Evolutionary conservation across 2,888 invertebrate genomes (phyloP), one percentile per base, ranked within the genome.

Genomic region (Lasius fuliginosus): DNA sequence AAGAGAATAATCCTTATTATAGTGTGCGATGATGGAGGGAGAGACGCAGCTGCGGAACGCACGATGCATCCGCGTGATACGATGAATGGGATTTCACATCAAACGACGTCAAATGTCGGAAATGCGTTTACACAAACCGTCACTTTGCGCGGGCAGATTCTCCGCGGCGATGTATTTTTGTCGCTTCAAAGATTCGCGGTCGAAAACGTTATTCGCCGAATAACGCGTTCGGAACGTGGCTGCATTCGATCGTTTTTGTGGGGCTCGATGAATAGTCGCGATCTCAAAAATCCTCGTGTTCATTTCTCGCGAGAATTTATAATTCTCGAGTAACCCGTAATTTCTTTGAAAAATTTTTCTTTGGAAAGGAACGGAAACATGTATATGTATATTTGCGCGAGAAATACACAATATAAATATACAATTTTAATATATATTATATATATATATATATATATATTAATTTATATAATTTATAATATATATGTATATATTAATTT

Each of bases 91-190:
- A 40, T 69, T 23, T 23, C 68, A 86, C 86, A 85, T 86, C 86
- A 86, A 86, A 86, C 75, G 53, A 36, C 85, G 60, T 86, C 86
- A 86, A 77, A 82, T 58, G 86, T 86, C 86, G 65, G 71, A 71
- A 65, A 56, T 81, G 58, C 68, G 82, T 86, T 84, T 86, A 86
- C 86, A 76, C 65, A 64, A 74, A 60, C 67, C 69, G 23, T 74
- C 64, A 79, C 40, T 84, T 56, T 42, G 49, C 42, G n/a, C 42
- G 23, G n/a, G 23, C 42, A 30, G 33, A 23, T 69, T 69, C 69
- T 30, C 40, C 46, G 58, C 8, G 18, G 18, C 18, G 71, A 33
- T 81, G 18, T 77, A 81, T 73, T 76, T 75, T 46, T 74, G 53
- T 69, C n/a, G 65, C 77, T 53, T 81, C 79, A 81, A 73, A 81